Base-by-base conservation (phyloP, 2,797 vertebrate genomes). In the Naso thynnoides region DNA sequence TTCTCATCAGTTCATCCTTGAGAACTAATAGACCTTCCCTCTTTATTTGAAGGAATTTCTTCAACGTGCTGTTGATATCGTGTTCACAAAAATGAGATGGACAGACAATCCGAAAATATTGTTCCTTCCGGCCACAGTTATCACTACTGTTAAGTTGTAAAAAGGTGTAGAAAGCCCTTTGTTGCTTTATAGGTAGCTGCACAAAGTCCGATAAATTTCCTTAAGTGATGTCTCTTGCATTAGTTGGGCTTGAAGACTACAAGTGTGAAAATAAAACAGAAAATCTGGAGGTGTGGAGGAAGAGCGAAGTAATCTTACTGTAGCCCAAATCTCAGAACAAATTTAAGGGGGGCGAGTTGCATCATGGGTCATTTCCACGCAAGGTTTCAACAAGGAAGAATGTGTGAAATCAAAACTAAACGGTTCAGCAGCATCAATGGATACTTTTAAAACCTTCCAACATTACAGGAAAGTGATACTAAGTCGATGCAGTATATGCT, bases 211-310 rank as follows among this genome's bases (percentile, higher is more conserved):
- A 44, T 16, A 66, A 55, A 47, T 19, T 5, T 4, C 53, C 44
- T 50, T 6, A 38, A 60, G 26, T 19, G 26, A 23, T 33, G 15
- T n/a, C 9, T 11, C 14, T 39, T 60, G 14, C 8, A 26, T 50
- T 27, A 15, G 27, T 44, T 44, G 1, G 2, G 11, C 8, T 21
- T 24, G 8, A n/a, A 16, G 33, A 16, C 16, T 15, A 14, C 33
- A 55, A 57, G 29, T 36, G 23, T 57, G 52, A 54, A 78, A 70
- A 56, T 23, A 7, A 57, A 68, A n/a, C n/a, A n/a, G n/a, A 47
- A 11, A 18, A n/a, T 5, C 19, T 15, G 10, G 13, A 24, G 6
- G 16, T 74, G 38, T 66, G 33, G 31, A 59, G 39, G 11, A 14
- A 70, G 24, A 18, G 21, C 1, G 19, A 42, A 29, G 19, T 62